A percentile compares a stretch with the other conserved stretches of the same genome.
Evolutionary conservation across 2,113 vertebrate species (phyloP).

Genomic region (Bucco capensis): DNA sequence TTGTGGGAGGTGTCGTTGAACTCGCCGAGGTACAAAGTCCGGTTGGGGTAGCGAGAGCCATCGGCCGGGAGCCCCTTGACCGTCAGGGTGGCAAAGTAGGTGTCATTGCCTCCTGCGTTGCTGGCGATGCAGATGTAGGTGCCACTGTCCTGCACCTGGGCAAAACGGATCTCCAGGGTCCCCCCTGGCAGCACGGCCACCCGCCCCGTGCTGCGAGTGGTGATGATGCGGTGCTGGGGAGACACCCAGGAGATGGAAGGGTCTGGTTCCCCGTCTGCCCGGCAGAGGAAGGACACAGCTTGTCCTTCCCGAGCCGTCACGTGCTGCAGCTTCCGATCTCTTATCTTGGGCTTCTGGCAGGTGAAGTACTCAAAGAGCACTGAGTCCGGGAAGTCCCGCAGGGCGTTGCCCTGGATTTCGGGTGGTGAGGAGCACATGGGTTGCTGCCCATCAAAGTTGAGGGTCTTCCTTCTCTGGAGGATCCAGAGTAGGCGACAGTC

Average conservation of each 20-base stretch:
- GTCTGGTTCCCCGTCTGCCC: conserved; percentile 87
- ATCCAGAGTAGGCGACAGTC: conserved; percentile 98
- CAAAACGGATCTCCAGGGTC: conserved; percentile 87
- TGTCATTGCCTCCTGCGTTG: conserved; percentile 96
- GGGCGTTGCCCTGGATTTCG: conserved; percentile 86
- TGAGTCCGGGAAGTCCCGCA: conserved; percentile 87
- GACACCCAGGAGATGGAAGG: conserved; percentile 93
- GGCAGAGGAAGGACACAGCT: conserved; percentile 87
- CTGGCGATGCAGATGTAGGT: conserved; percentile 98
- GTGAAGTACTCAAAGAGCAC: conserved; percentile 95
- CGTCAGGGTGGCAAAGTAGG: conserved; percentile 90
- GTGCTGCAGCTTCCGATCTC: conserved; percentile 89
- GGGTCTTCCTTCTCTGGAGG: conserved; percentile 90
- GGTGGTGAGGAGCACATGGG: conserved; percentile 85
- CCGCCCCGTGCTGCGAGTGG: conserved; percentile 80
- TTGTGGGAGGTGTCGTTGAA: conserved; percentile 88
- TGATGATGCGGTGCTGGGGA: conserved; percentile 88
- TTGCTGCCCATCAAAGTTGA: conserved; percentile 87
- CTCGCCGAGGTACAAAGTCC: conserved; percentile 82
- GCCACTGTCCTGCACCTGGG: conserved; percentile 88
- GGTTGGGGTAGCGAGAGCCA: conserved; percentile 72
- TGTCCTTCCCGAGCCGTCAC: conserved; percentile 84
- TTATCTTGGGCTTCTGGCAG: conserved; percentile 93
- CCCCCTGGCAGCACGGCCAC: conserved; percentile 84
- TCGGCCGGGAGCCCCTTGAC: conserved; percentile 79